Evolutionary conservation across 92 coral and sea anemone genomes (phyloP).

Genomic region (Zoanthus sociatus): DNA sequence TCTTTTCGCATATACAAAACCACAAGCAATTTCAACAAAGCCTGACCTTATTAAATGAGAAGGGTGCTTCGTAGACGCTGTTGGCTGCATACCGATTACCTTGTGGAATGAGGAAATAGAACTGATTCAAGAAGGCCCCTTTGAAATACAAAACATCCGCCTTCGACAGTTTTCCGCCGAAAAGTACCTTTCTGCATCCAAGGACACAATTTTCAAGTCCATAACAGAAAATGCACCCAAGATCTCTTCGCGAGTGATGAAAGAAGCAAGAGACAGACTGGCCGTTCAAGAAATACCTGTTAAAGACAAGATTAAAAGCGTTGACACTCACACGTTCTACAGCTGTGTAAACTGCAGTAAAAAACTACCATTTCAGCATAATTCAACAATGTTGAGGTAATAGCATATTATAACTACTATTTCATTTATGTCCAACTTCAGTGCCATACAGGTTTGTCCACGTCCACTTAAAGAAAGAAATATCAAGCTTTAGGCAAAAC

Average conservation of each 20-base stretch:
- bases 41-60: conserved; percentile 61
- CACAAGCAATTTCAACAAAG: conserved; percentile 65
- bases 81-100: conserved; percentile 64
- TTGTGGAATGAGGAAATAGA: conserved; percentile 70
- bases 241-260: conserved; percentile 27
- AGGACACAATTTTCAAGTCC: conserved; percentile 48
- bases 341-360: conserved; percentile 56
- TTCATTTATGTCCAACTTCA: background rate
- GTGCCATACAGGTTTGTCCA: background rate
- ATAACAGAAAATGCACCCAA: conserved; percentile 53
- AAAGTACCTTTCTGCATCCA: conserved; percentile 55
- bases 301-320: conserved; percentile 45
- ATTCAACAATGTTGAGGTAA: conserved; percentile 28
- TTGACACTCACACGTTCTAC: conserved; percentile 50
- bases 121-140: conserved; percentile 49
- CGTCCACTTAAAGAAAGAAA: background rate
- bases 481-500: background rate
- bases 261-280: conserved; percentile 50
- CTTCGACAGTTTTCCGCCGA: conserved; percentile 66
- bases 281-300: conserved; percentile 44
- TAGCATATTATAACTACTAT: background rate
- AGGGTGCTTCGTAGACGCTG: conserved; percentile 67
- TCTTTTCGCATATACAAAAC: conserved; percentile 59
- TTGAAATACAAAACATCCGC: conserved; percentile 56
- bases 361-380: conserved; percentile 56